These are phyloP conservation scores for Boloria selene DNA, from an alignment of 2,888 invertebrate genomes.

Conservation along the genomic window DNA sequence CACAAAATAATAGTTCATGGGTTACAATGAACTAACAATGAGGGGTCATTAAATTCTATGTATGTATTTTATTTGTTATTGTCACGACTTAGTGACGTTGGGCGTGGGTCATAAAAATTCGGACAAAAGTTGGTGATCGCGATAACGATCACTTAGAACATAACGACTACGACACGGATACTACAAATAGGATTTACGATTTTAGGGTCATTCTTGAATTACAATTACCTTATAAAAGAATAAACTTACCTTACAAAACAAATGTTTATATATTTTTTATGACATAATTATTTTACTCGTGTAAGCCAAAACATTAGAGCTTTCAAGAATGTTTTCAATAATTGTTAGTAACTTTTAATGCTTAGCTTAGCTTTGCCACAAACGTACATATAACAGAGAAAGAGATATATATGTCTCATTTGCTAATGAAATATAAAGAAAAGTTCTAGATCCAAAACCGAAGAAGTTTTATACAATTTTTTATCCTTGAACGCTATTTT, in stretches of 20 bases:
- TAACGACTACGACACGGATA: conserved; percentile 39
- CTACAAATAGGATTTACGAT: conserved; percentile 40
- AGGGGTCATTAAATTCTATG: conserved; percentile 29
- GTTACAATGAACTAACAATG: conserved; percentile 10
- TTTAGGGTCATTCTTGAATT: conserved; percentile 20
- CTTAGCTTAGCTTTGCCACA: no score
- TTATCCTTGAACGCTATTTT: no score
- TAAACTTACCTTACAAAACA: background rate
- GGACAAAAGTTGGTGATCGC: conserved; percentile 39
- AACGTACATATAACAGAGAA: no score
- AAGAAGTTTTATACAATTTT: no score
- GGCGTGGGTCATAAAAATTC: conserved; percentile 37
- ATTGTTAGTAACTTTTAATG: no score
- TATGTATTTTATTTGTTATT: conserved; percentile 37
- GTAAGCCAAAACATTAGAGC: no score
- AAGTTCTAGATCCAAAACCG: no score
- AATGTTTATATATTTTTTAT: no score
- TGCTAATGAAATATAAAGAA: no score
- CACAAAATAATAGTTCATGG: background rate
- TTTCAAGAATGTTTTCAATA: no score
- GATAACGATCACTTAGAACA: conserved; percentile 40
- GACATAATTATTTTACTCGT: no score
- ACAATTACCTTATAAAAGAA: background rate
- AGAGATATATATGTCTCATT: no score
- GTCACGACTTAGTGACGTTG: conserved; percentile 32